Conservation (phyloP, 2,888 invertebrate genomes). For the Eupithecia abbreviata region DNA sequence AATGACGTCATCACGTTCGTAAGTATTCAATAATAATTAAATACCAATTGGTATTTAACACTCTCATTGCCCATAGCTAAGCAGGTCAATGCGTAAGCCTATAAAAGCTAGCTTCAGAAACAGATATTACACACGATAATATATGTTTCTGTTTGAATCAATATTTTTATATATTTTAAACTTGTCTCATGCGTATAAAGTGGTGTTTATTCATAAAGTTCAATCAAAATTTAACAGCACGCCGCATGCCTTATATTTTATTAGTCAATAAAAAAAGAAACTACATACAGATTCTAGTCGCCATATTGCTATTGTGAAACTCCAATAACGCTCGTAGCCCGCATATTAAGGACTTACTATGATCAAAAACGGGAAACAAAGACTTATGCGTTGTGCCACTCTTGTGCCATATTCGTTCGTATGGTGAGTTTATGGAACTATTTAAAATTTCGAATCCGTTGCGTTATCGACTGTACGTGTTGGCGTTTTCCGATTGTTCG, state of each 20-base stretch:
- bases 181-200: conserved; percentile 7
- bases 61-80: background rate
- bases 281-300: conserved; percentile 61
- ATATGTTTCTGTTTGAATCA: background rate
- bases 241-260: conserved; percentile 39
- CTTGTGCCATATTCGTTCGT: conserved; percentile 77
- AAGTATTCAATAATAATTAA: background rate
- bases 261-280: conserved; percentile 62
- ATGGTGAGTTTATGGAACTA: conserved; percentile 68
- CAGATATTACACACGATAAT: background rate
- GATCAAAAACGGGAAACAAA: conserved; percentile 82
- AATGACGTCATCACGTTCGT: background rate
- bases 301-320: conserved; percentile 80
- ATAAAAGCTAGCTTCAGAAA: background rate
- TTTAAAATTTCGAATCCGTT: conserved; percentile 84
- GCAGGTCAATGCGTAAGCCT: background rate
- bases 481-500: conserved; percentile 79
- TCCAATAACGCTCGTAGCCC: conserved; percentile 77
- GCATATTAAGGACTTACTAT: conserved; percentile 80
- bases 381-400: conserved; percentile 65
- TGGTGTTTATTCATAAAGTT: conserved; percentile 18
- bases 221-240: conserved; percentile 24
- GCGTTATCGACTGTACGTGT: conserved; percentile 81
- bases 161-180: background rate
- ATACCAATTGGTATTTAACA: background rate